Percentiles rank a stretch among this genome's conserved stretches.
Evolutionary conservation across 2,797 vertebrate species (phyloP).

Genomic region (Ammospiza maritima): DNA sequence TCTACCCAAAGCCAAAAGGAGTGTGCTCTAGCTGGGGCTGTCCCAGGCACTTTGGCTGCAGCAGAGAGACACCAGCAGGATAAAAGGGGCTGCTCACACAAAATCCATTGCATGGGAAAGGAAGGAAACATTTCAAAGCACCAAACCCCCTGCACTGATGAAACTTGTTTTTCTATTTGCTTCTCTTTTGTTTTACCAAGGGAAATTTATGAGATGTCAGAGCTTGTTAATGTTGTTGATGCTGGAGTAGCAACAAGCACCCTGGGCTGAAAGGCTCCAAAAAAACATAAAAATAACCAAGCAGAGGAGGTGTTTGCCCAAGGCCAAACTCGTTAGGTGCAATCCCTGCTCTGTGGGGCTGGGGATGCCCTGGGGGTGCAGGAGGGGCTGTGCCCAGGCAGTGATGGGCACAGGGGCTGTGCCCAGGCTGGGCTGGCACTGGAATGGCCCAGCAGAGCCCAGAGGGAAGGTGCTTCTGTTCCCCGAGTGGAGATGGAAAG

Average conservation of each 20-base stretch:
- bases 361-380: background rate
- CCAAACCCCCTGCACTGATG: background rate
- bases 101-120: fast-evolving
- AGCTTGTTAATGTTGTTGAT: conserved; percentile 60
- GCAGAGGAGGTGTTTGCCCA: background rate
- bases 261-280: conserved; percentile 25
- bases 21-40: fast-evolving
- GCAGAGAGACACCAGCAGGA: background rate
- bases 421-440: too few relatives aligned
- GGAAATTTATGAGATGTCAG: conserved; percentile 63
- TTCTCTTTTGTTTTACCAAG: conserved; percentile 29
- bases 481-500: too few relatives aligned
- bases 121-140: background rate
- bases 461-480: too few relatives aligned
- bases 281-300: background rate
- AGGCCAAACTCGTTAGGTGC: background rate
- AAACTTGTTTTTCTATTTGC: conserved; percentile 15
- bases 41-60: background rate
- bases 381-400: too few relatives aligned
- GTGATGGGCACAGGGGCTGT: too few relatives aligned
- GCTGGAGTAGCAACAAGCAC: conserved; percentile 38
- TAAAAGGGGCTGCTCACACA: background rate
- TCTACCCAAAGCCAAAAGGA: background rate
- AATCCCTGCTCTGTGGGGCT: background rate
- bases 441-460: too few relatives aligned